phyloP scores from a whole-genome alignment of 2,113 vertebrate species.

The Cinclus cinclus region DNA sequence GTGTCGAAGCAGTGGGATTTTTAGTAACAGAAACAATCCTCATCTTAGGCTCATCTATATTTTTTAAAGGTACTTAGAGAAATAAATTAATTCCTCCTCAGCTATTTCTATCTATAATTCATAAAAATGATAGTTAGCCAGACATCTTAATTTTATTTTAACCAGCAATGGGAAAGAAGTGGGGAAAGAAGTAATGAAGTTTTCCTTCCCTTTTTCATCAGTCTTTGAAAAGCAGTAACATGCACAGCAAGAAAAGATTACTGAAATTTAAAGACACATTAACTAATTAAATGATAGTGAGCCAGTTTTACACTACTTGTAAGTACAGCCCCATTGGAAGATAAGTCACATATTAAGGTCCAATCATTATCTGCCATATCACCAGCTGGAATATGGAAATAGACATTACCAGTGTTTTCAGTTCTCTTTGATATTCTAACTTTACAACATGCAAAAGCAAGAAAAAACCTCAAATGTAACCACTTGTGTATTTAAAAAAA shows the following conservation, averaged over 20 bases:
- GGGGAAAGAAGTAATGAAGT: neutral
- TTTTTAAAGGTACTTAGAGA: neutral
- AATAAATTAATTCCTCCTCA: neutral
- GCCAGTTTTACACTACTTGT: neutral
- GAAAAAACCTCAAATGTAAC: neutral
- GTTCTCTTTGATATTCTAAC: neutral
- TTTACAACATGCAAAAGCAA: neutral
- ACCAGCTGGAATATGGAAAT: neutral
- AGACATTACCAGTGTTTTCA: neutral
- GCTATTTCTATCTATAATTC: neutral
- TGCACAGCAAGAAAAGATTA: neutral
- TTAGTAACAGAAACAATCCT: neutral
- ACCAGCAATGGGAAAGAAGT: neutral
- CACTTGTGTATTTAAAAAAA: neutral
- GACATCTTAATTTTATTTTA: neutral
- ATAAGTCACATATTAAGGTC: neutral
- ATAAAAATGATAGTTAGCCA: neutral
- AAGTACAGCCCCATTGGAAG: neutral
- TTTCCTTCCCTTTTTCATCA: neutral
- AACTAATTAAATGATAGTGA: neutral
- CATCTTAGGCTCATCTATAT: neutral
- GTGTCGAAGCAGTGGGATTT: neutral
- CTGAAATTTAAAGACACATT: neutral
- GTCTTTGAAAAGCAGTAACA: neutral
- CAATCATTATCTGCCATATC: neutral